phyloP scores from a whole-genome alignment of 92 coral and sea anemone genomes.

The Zoanthus sansibaricus region DNA sequence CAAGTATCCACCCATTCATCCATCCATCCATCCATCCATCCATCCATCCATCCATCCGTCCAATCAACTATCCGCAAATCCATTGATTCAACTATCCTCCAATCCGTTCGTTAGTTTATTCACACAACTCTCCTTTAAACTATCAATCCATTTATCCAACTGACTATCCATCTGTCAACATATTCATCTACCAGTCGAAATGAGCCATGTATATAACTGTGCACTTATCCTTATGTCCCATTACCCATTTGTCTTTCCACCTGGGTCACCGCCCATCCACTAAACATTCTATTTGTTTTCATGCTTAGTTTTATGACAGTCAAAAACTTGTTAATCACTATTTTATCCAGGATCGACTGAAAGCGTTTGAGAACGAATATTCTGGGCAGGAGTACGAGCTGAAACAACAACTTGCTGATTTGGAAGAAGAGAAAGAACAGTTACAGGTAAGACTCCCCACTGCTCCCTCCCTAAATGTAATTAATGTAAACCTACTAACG shows the following conservation, averaged over 20 bases:
- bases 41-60: background rate
- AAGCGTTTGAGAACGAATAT: conserved; percentile 91
- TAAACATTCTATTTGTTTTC: too few species aligned
- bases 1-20: background rate
- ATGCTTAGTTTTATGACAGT: background rate
- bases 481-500: too few species aligned
- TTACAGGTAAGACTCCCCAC: conserved; percentile 74
- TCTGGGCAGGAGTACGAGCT: conserved; percentile 85
- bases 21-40: too few species aligned
- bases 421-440: conserved; percentile 96
- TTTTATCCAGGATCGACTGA: conserved; percentile 69
- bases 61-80: too few species aligned
- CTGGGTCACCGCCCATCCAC: too few species aligned
- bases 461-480: background rate
- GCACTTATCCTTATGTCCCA: too few species aligned
- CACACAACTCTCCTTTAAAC: background rate
- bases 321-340: background rate
- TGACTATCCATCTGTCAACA: background rate
- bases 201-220: too few species aligned
- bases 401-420: conserved; percentile 94
- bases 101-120: too few species aligned
- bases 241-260: too few species aligned
- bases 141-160: background rate
- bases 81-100: too few species aligned
- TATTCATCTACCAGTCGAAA: too few species aligned